These are phyloP conservation scores for Clepsis dumicolana DNA, from an alignment of 2,888 invertebrate genomes.

Conservation along the genomic window DNA sequence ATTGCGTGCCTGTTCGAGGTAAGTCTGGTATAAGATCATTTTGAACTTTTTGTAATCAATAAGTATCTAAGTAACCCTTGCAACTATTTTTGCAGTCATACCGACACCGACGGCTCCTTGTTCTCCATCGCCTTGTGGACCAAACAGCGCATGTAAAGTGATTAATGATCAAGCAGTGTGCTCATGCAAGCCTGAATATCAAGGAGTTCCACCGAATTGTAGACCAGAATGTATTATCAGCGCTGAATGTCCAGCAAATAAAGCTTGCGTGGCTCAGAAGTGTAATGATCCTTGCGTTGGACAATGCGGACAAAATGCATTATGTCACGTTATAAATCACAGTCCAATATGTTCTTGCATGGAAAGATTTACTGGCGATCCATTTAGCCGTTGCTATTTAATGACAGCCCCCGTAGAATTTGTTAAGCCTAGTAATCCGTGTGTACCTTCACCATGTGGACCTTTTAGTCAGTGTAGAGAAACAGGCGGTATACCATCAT, in stretches of 20 bases:
- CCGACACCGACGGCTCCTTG: slow-evolving; percentile 86
- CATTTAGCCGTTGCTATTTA: slow-evolving; percentile 87
- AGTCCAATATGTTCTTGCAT: slow-evolving; percentile 90
- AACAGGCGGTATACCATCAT: slow-evolving; percentile 87
- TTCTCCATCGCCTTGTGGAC: slow-evolving; percentile 92
- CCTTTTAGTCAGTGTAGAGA: slow-evolving; percentile 88
- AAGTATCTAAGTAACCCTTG: slow-evolving; percentile 35
- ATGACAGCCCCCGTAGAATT: slow-evolving; percentile 52
- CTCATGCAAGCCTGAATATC: slow-evolving; percentile 88
- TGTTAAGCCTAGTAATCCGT: slow-evolving; percentile 80
- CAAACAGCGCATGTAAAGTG: slow-evolving; percentile 92
- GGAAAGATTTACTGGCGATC: slow-evolving; percentile 87
- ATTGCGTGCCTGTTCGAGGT: slow-evolving; percentile 69
- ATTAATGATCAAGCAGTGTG: slow-evolving; percentile 90
- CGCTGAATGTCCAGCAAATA: slow-evolving; percentile 89
- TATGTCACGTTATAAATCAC: slow-evolving; percentile 90
- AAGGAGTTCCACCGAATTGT: slow-evolving; percentile 89
- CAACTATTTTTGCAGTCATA: slow-evolving; percentile 62
- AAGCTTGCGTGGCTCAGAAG: slow-evolving; percentile 89
- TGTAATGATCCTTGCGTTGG: slow-evolving; percentile 91
- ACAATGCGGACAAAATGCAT: slow-evolving; percentile 90
- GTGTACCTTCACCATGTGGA: slow-evolving; percentile 89
- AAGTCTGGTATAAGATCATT: slow-evolving; percentile 49
- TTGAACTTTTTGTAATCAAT: not conserved
- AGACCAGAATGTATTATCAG: slow-evolving; percentile 91